These are phyloP conservation scores for Gortyna flavago DNA, from an alignment of 2,888 invertebrate species.

Conservation along the genomic window DNA sequence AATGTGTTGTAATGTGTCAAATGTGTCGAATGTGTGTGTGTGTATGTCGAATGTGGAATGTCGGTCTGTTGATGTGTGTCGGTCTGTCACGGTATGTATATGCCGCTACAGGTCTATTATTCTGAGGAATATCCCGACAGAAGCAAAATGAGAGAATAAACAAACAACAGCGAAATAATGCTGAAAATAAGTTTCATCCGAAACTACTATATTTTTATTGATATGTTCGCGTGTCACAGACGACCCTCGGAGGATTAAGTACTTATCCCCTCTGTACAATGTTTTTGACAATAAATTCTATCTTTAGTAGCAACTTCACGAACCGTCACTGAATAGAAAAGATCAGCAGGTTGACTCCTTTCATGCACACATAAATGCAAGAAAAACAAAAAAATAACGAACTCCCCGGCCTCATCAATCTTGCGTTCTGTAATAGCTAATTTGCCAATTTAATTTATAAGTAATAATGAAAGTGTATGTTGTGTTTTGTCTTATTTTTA, in stretches of 20 bases:
- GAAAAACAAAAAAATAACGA: neutral
- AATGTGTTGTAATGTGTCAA: too few relatives aligned
- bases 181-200: constrained; percentile 44
- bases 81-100: too few relatives aligned
- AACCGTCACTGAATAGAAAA: neutral
- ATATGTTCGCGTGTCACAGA: constrained; percentile 52
- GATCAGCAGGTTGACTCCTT: constrained; percentile 5
- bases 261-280: constrained; percentile 53
- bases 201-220: constrained; percentile 59
- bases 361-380: neutral
- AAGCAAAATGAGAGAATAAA: constrained; percentile 28
- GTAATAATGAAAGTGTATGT: too few relatives aligned
- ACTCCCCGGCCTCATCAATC: neutral
- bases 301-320: constrained; percentile 52
- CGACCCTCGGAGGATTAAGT: constrained; percentile 53
- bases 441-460: too few relatives aligned
- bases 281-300: constrained; percentile 59
- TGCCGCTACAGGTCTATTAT: too few relatives aligned
- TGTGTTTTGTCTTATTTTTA: too few relatives aligned
- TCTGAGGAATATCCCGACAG: neutral
- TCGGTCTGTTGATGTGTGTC: too few relatives aligned
- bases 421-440: neutral
- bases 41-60: too few relatives aligned
- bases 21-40: too few relatives aligned
- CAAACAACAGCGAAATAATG: constrained; percentile 39